Evolutionary conservation across 2,113 vertebrate species (phyloP).

Genomic region (Natator depressus): DNA sequence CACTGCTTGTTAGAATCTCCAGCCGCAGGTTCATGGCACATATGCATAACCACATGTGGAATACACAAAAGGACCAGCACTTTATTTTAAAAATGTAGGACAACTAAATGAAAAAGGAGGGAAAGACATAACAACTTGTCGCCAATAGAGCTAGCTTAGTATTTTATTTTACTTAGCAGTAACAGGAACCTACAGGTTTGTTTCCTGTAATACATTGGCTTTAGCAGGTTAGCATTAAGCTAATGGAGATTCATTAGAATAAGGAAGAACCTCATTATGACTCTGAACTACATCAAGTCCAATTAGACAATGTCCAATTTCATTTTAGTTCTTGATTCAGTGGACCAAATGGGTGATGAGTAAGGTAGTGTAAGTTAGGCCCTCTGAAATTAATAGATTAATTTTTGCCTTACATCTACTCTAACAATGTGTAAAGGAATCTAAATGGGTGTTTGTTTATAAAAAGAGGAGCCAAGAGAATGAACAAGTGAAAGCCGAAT

Average conservation of each 20-base stretch:
- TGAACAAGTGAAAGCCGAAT: neutral
- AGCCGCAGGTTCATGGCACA: too few relatives aligned
- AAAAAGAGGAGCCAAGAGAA: neutral
- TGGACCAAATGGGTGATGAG: neutral
- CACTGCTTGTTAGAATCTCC: too few relatives aligned
- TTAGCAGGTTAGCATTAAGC: too few relatives aligned
- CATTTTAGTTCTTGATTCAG: neutral
- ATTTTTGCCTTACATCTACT: neutral
- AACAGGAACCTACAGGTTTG: too few relatives aligned
- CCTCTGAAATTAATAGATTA: neutral
- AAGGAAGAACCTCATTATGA: neutral
- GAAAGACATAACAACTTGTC: too few relatives aligned
- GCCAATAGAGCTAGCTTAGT: too few relatives aligned
- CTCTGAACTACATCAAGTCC: neutral
- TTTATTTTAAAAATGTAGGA: too few relatives aligned
- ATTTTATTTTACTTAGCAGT: too few relatives aligned
- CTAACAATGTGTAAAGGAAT: neutral
- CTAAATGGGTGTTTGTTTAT: neutral
- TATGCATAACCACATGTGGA: too few relatives aligned
- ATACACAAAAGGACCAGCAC: too few relatives aligned
- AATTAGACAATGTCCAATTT: neutral
- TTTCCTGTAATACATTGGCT: too few relatives aligned
- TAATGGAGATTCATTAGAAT: neutral
- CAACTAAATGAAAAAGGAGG: too few relatives aligned
- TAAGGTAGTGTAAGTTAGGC: neutral